These are phyloP conservation scores for Teleiodes luculella DNA, from an alignment of 2,888 invertebrate genomes.

Conservation along the genomic window DNA sequence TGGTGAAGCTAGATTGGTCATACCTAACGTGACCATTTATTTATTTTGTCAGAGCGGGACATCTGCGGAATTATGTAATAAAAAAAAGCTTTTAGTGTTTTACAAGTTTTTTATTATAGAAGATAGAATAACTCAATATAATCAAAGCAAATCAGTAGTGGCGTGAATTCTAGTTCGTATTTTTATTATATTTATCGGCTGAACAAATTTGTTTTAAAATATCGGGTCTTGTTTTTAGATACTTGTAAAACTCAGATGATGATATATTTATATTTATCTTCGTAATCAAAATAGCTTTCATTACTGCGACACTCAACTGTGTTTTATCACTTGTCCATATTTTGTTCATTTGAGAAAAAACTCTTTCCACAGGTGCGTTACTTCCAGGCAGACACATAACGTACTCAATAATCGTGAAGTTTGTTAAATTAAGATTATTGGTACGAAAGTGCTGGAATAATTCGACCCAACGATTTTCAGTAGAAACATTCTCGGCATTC, in stretches of 20 bases:
- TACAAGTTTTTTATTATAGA: background rate
- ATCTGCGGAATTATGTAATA: background rate
- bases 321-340: constrained; percentile 25
- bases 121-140: background rate
- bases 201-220: constrained; percentile 21
- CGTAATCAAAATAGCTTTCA: constrained; percentile 25
- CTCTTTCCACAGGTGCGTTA: constrained; percentile 27
- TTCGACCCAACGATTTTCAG: constrained; percentile 36
- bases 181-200: constrained; percentile 18
- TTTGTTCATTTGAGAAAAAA: constrained; percentile 26
- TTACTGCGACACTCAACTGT: constrained; percentile 24
- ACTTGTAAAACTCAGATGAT: constrained; percentile 19
- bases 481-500: constrained; percentile 33
- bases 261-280: constrained; percentile 21
- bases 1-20: no score
- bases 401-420: constrained; percentile 24
- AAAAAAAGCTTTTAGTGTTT: background rate
- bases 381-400: constrained; percentile 28
- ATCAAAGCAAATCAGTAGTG: background rate
- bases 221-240: constrained; percentile 23
- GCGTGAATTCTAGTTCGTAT: no score
- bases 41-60: constrained; percentile 3
- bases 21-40: constrained; percentile 11
- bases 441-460: constrained; percentile 26
- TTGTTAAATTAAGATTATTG: constrained; percentile 24